Base-by-base conservation (phyloP, 2,113 vertebrate genomes). In the Vidua chalybeata region DNA sequence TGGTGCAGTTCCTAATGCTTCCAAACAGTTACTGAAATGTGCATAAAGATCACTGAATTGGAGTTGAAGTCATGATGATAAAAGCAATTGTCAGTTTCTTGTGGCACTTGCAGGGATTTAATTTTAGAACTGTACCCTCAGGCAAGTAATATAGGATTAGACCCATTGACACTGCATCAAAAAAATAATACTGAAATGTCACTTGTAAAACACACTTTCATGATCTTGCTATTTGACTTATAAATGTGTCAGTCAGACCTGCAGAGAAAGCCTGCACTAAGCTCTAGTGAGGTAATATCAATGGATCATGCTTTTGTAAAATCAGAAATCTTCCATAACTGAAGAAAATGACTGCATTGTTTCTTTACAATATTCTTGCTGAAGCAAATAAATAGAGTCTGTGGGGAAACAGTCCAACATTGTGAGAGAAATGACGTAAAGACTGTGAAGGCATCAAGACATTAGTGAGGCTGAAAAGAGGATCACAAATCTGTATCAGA, bases 81-180 rank as follows among this genome's bases (percentile, higher is more conserved):
- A 87, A 93, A 95, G 46, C 68, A 84, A 76, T 80, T 69, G 35
- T 82, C 71, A 52, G 39, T 69, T 96, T 87, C 81, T 59, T 43
- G 77, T 93, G 59, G 30, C 59, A 37, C 26, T 71, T 71, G 37
- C 59, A 71, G 78, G 90, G 39, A 56, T 86, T 84, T 80, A 77
- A 83, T 85, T 93, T 94, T 86, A 85, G 72, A 89, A 59, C 35
- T 33, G 11, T 51, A 48, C 27, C 48, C 31, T 45, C 43, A 56
- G 63, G 83, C 48, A 75, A 81, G 61, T 71, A 86, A 90, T 90
- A 83, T 1, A 92, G 88, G 51, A 77, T 84, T 81, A 86, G 56
- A 92, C 59, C 75, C 83, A 68, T 24, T 54, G 64, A 81, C 17
- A 22, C 23, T 43, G 49, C 79, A 93, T 80, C 78, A 74, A 24